Conservation (phyloP, 53 echinoderm and acorn worm species). For the Echinometra lucunter region DNA sequence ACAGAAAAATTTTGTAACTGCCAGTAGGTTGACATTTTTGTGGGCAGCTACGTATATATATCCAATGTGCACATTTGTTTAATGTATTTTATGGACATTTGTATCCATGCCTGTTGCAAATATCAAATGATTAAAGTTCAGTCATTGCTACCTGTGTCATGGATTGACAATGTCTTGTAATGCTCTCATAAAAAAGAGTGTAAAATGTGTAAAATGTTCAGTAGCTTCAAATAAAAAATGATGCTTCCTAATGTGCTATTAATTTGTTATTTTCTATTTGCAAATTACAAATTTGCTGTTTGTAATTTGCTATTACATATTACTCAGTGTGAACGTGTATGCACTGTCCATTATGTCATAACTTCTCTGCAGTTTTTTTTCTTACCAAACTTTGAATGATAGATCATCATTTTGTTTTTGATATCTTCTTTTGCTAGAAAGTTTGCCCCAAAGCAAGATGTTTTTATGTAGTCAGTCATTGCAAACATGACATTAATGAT, state of each 20-base stretch:
- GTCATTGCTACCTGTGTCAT: background rate
- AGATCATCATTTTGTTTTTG: background rate
- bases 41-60: background rate
- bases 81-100: background rate
- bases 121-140: background rate
- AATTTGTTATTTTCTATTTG: too few species aligned
- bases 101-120: background rate
- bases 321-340: background rate
- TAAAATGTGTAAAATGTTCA: background rate
- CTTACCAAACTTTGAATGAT: background rate
- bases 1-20: background rate
- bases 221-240: background rate
- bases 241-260: background rate
- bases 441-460: background rate
- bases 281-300: too few species aligned
- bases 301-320: background rate
- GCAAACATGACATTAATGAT: too few species aligned
- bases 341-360: background rate
- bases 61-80: background rate
- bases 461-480: background rate
- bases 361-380: background rate
- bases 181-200: background rate
- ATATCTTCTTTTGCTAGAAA: background rate
- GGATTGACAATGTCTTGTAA: background rate
- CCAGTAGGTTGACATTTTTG: background rate